These are phyloP conservation scores for Heliconius aoede DNA, from an alignment of 2,888 invertebrate genomes.

Conservation along the genomic window DNA sequence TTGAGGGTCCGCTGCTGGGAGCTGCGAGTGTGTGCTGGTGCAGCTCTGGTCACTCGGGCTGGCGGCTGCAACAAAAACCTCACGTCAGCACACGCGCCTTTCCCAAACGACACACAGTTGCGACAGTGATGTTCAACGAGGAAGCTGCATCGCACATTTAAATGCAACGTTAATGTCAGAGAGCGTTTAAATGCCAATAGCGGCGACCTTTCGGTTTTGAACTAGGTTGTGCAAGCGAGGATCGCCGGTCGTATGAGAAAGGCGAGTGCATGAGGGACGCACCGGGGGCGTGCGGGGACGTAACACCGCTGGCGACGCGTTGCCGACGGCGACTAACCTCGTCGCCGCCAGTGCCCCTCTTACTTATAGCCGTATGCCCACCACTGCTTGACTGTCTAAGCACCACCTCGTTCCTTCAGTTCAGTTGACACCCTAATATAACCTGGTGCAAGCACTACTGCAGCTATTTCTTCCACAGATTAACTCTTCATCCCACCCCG, in stretches of 20 bases:
- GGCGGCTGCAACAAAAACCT: conserved; percentile 78
- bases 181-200: conserved; percentile 83
- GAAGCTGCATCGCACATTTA: conserved; percentile 81
- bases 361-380: conserved; percentile 79
- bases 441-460: neutral
- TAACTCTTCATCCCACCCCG: no score
- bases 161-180: conserved; percentile 83
- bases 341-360: conserved; percentile 76
- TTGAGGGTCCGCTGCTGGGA: conserved; percentile 48
- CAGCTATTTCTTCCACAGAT: neutral
- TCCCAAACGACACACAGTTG: conserved; percentile 78
- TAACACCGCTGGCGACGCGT: conserved; percentile 74
- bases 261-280: conserved; percentile 73
- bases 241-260: conserved; percentile 80
- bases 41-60: conserved; percentile 68
- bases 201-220: conserved; percentile 80
- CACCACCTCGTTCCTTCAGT: conserved; percentile 4
- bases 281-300: conserved; percentile 64
- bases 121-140: conserved; percentile 81
- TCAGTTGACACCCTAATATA: neutral
- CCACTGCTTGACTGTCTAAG: neutral
- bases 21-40: conserved; percentile 52
- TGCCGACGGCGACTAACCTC: conserved; percentile 82
- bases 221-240: conserved; percentile 79
- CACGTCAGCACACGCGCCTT: conserved; percentile 80